A percentile compares a stretch with the other conserved stretches of the same genome.
Conservation (phyloP, 2,888 invertebrate genomes). For the Tetranychus truncatus region DNA sequence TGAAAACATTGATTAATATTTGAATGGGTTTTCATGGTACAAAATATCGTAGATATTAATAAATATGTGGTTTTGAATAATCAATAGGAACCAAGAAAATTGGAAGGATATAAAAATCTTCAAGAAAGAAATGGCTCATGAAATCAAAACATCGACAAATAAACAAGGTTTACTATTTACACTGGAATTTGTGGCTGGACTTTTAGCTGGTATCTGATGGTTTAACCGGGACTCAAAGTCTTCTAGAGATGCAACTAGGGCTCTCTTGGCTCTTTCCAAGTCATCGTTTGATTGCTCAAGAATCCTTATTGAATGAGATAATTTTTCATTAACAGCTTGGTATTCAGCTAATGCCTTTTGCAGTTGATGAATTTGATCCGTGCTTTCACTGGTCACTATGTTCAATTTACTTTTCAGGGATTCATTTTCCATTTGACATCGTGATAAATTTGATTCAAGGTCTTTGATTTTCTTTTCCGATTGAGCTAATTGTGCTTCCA, state of each 20-base stretch:
- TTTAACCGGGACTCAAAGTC: conserved; percentile 80
- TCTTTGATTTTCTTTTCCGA: conserved; percentile 72
- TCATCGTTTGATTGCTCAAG: conserved; percentile 96
- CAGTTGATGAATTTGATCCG: conserved; percentile 38
- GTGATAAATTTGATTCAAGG: conserved; percentile 52
- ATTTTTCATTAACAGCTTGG: conserved; percentile 38
- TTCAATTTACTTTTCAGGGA: conserved; percentile 15
- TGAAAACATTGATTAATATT: no score
- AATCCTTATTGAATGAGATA: conserved; percentile 67
- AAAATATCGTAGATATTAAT: no score
- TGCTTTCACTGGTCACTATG: conserved; percentile 50
- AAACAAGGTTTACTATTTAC: conserved; percentile 1
- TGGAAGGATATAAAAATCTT: no score
- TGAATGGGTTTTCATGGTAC: no score
- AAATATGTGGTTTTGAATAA: no score
- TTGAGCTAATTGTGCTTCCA: conserved; percentile 76
- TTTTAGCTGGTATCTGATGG: conserved; percentile 39
- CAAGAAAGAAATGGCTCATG: no score
- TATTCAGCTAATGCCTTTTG: conserved; percentile 39
- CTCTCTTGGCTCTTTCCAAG: conserved; percentile 77
- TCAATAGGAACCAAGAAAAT: no score
- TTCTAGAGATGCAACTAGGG: conserved; percentile 73
- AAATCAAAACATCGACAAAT: no score
- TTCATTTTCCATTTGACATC: conserved; percentile 63
- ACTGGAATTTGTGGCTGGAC: not conserved